Evolutionary conservation across 2,113 vertebrate species (phyloP), one percentile per base, ranked within the genome.

Genomic region (Spea multiplicata): DNA sequence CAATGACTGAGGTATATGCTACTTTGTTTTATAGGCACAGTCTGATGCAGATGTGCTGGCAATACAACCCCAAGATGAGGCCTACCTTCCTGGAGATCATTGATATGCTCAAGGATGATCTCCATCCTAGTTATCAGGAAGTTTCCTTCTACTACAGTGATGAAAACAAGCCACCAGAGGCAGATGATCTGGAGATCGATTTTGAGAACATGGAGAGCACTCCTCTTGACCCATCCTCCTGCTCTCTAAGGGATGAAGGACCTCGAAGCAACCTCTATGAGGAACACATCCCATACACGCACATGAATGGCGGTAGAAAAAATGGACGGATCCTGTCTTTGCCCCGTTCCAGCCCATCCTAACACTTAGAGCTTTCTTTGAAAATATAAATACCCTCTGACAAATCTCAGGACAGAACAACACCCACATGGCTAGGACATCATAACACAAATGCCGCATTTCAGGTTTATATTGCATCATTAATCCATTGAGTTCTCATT

Each of bases 141-240:
- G 85, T 96, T 14, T 99, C 97, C 3, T 99, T 99, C 90, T 99
- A 97, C 91, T 95, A 97, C 90, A 99, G 97, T 0, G 95, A 98
- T 82, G 97, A 98, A 83, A 99, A 99, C 93, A 98, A 98, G 84
- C 91, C 93, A 4, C 96, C 95, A 0, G 97, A 99, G 81, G 91
- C 86, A 0, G 97, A 99, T 90, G 97, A 99, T 50, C 94, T 96
- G 1, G 97, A 99, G 88, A 88, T 97, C 90, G 97, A 98, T 90
- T 93, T 98, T 1, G 97, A 99, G 85, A 97, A 99, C 91, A 99
- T 99, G 96, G 97, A 99, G 86, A 99, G 94, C 82, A 96, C 99
- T 79, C 97, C 97, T 6, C 90, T 99, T 17, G 97, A 98, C 83
- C 96, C 95, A 0, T 94, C 96, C 7, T 96, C 94, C 0, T 97